A percentile compares a stretch with the other conserved stretches of the same genome.
Conservation (phyloP, 2,797 vertebrate genomes). For the Enteromius afrohamiltoni region DNA sequence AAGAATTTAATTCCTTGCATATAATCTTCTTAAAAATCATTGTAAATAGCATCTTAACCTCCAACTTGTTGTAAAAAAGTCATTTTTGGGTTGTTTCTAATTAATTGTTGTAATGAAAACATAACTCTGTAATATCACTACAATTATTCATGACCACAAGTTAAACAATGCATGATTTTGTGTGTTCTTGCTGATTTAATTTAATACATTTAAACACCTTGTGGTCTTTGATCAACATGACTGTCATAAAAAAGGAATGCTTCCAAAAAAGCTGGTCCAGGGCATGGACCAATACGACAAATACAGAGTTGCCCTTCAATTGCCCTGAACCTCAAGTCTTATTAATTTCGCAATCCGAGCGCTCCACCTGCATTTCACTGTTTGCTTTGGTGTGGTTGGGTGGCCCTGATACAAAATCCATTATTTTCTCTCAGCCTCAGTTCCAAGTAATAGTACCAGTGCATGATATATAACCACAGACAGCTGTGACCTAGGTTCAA, state of each 20-base stretch:
- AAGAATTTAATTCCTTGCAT: neutral
- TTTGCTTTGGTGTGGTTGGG: slow-evolving; percentile 22
- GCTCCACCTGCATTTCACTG: slow-evolving; percentile 15
- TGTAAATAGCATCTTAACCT: neutral
- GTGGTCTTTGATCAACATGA: neutral
- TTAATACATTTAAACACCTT: neutral
- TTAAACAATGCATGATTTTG: neutral
- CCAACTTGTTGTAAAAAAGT: neutral
- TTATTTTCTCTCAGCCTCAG: neutral
- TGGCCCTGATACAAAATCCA: slow-evolving; percentile 15
- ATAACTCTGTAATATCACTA: neutral
- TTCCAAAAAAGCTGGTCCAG: neutral
- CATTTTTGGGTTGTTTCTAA: neutral
- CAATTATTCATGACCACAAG: neutral
- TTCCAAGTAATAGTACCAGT: slow-evolving; percentile 29
- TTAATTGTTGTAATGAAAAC: neutral
- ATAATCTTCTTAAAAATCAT: neutral
- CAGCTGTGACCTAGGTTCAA: slow-evolving; percentile 42
- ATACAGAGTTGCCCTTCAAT: neutral
- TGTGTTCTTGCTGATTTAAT: neutral
- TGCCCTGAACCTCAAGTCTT: neutral
- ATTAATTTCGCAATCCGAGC: neutral
- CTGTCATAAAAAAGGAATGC: neutral
- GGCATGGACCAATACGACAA: neutral
- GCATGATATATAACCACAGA: slow-evolving; percentile 41